These are phyloP conservation scores for Dastarcus helophoroides DNA, from an alignment of 2,888 invertebrate species.

Conservation along the genomic window DNA sequence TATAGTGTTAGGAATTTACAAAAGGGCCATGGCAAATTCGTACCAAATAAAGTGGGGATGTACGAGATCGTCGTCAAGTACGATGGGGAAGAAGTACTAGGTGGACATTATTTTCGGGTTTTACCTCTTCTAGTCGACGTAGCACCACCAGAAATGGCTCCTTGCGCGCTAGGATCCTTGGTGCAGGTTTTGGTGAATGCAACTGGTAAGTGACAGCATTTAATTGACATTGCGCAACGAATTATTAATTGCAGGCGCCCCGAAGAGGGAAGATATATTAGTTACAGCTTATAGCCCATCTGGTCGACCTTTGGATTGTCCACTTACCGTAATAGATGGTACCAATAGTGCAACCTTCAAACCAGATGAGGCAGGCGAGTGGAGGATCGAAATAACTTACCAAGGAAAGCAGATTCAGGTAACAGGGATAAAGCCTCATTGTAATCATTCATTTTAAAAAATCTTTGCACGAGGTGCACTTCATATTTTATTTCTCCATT, in stretches of 20 bases:
- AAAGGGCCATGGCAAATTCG: constrained; percentile 73
- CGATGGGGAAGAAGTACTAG: constrained; percentile 43
- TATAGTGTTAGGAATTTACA: constrained; percentile 44
- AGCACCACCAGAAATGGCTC: constrained; percentile 86
- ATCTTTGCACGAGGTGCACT: too few species aligned
- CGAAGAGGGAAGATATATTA: constrained; percentile 69
- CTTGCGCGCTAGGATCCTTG: constrained; percentile 87
- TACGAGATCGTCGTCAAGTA: constrained; percentile 61
- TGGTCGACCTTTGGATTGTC: constrained; percentile 69
- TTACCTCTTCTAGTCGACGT: constrained; percentile 79
- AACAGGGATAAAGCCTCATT: too few species aligned
- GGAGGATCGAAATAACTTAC: constrained; percentile 93
- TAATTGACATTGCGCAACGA: not conserved
- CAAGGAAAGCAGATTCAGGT: constrained; percentile 87
- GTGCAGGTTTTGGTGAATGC: constrained; percentile 89
- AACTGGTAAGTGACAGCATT: constrained; percentile 44
- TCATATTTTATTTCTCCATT: too few species aligned
- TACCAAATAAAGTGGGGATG: constrained; percentile 86
- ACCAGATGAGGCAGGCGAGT: constrained; percentile 93
- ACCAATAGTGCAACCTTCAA: constrained; percentile 94
- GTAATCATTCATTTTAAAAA: too few species aligned
- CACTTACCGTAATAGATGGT: constrained; percentile 75
- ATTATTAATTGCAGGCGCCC: constrained; percentile 46
- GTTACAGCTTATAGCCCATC: constrained; percentile 89
- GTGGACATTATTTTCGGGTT: constrained; percentile 69